Evolutionary conservation across 2,113 vertebrate species (phyloP), one percentile per base, ranked within the genome.

Genomic region (Progne subis): DNA sequence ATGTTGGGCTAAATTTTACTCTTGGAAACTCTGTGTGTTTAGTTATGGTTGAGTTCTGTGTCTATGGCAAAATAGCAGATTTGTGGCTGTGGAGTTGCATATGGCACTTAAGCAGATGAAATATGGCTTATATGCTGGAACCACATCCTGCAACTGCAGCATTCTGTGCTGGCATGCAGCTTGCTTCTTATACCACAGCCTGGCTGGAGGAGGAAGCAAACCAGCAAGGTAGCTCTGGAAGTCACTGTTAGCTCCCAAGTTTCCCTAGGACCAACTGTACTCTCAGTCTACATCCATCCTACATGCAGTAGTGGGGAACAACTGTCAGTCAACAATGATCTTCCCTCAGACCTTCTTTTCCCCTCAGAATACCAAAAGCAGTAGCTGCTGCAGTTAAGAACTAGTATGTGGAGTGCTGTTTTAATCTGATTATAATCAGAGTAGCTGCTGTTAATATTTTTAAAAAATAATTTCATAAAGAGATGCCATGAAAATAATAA

Each of bases 41-140:
- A 72, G 46, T 59, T 71, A 52, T 0, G 0, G 5, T 41, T 88
- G 57, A 84, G 24, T 82, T 90, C 47, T 75, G 39, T 67, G 25
- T 34, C 39, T 59, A 39, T 89, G 44, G 56, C 39, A 78, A 83
- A 86, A 12, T 29, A 84, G 5, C 44, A 39, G 28, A 3, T 64
- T 75, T 3, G 2, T 71, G 53, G 9, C n/a, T 53, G 12, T 61
- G 60, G 37, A 90, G 21, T 41, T 91, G 18, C 26, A 67, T 67
- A 55, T 17, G 80, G 68, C 76, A 39, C 32, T 88, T 91, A 61
- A 86, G 50, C 64, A 83, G 63, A 41, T 77, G 68, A 96, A 86
- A 70, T 86, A 83, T 2, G 5, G 28, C 0, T 80, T 81, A 12
- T 26, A 9, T 13, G 15, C 31, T 83, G 72, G 41, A 85, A 50